Base-by-base conservation (phyloP, 2,113 vertebrate genomes). In the Corynorhinus townsendii region DNA sequence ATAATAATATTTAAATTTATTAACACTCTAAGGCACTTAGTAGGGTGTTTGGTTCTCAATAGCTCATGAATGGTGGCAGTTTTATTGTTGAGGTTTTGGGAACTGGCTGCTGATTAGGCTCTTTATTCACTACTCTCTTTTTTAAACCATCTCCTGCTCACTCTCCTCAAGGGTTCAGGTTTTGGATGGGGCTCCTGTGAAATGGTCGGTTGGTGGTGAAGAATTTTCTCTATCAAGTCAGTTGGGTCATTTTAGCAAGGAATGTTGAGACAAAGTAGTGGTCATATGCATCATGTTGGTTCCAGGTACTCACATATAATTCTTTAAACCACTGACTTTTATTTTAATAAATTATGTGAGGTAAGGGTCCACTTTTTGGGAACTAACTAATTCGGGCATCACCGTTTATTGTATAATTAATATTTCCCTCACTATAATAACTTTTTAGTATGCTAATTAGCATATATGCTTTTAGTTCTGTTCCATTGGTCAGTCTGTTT, bases 331-430 rank as follows among this genome's bases (percentile, higher is more conserved):
- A 86, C 9, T 72, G 45, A 84, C 68, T 84, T 88, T 83, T 35
- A 79, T 86, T 91, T 93, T 79, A 86, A 79, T 89, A 72, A 90
- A 56, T 86, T 38, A 38, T n/a, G 38, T 84, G 52, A 91, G 49
- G 64, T 47, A 71, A 88, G 40, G 54, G 35, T 71, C 40, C 8
- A 40, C 28, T 49, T 73, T 91, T 83, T 68, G 7, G 33, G 28
- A 75, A 75, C 7, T 15, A 81, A 89, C 62, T 93, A 81, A 56
- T 88, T 81, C 76, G 45, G 72, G 15, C 22, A 43, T 43, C 15
- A 33, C 8, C 19, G 73, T 91, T 85, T 30, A 66, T 79, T 94
- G 6, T 86, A 4, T 43, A 62, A 87, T 84, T 84, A 20, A 30
- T 33, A 28, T 75, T 43, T 87, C 17, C 40, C 11, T 15, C 20